A percentile compares a stretch with the other conserved stretches of the same genome.
These are phyloP conservation scores for Drosophila hamatofila DNA, from an alignment of 2,888 invertebrate species.

Conservation along the genomic window DNA sequence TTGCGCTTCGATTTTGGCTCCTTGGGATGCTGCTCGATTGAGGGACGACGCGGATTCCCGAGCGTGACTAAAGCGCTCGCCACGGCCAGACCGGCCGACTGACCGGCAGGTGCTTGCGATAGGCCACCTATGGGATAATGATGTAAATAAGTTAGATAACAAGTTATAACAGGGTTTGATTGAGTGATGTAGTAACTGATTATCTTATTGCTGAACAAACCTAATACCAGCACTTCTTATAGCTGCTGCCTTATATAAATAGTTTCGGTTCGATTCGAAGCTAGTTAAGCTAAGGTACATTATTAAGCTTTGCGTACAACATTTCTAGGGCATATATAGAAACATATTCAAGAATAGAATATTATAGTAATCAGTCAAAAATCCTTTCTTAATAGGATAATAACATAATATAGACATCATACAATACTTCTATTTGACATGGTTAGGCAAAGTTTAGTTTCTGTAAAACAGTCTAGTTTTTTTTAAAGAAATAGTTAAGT, in stretches of 20 bases:
- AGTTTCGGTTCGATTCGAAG: no score
- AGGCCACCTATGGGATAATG: conserved; percentile 88
- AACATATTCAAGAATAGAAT: no score
- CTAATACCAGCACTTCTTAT: not conserved
- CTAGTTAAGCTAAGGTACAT: no score
- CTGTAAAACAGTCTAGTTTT: no score
- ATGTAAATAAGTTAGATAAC: not conserved
- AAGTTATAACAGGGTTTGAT: not conserved
- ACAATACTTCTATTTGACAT: no score
- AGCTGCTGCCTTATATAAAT: not conserved
- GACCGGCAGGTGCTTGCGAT: conserved; percentile 92
- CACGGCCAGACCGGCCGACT: conserved; percentile 93
- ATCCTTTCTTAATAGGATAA: no score
- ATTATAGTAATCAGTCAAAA: no score
- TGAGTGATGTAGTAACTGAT: conserved; percentile 68
- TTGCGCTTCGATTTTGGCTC: conserved; percentile 86
- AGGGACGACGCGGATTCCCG: conserved; percentile 91
- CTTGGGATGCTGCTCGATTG: conserved; percentile 88
- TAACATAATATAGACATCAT: no score
- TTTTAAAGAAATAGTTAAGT: no score
- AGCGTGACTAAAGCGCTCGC: conserved; percentile 95
- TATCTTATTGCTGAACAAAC: not conserved
- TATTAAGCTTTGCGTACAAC: no score
- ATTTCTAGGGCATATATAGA: no score
- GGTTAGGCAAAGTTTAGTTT: no score